Evolutionary conservation across 2,888 invertebrate species (phyloP).

Genomic region (Augochlorella aurata): DNA sequence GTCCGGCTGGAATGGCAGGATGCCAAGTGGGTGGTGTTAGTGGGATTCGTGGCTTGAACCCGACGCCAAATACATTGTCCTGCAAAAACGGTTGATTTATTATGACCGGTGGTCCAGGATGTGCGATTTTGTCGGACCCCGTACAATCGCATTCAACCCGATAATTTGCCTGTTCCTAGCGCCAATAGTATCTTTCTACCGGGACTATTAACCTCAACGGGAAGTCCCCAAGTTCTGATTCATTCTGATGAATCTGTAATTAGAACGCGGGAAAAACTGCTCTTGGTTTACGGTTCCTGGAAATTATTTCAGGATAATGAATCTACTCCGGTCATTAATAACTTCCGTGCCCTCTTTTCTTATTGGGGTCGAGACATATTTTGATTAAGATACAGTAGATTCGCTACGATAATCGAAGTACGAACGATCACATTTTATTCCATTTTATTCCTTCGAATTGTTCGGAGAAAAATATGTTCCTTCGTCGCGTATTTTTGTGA

Average conservation of each 20-base stretch:
- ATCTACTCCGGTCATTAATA: background rate
- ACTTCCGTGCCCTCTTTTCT: background rate
- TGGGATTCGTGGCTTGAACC: slow-evolving; percentile 72
- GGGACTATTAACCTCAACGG: slow-evolving; percentile 28
- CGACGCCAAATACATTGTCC: slow-evolving; percentile 74
- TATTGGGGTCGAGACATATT: background rate
- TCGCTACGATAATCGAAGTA: background rate
- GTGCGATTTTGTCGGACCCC: slow-evolving; percentile 69
- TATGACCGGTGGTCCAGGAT: slow-evolving; percentile 67
- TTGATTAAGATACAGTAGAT: background rate
- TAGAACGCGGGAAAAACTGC: background rate
- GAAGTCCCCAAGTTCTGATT: slow-evolving; percentile 6
- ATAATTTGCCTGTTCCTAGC: slow-evolving; percentile 65
- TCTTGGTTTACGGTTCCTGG: background rate
- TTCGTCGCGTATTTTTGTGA: no score
- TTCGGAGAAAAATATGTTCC: no score
- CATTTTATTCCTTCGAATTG: no score
- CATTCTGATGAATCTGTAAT: background rate
- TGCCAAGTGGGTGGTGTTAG: slow-evolving; percentile 75
- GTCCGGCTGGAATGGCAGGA: slow-evolving; percentile 69
- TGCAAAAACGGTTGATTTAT: slow-evolving; percentile 76
- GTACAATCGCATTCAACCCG: slow-evolving; percentile 62
- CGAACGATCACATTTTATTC: no score
- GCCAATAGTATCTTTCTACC: slow-evolving; percentile 42
- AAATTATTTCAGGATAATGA: background rate